Percentiles rank a stretch among this genome's conserved stretches.
Conservation (phyloP, 2,888 invertebrate genomes). For the Sinohyriopsis cumingii region DNA sequence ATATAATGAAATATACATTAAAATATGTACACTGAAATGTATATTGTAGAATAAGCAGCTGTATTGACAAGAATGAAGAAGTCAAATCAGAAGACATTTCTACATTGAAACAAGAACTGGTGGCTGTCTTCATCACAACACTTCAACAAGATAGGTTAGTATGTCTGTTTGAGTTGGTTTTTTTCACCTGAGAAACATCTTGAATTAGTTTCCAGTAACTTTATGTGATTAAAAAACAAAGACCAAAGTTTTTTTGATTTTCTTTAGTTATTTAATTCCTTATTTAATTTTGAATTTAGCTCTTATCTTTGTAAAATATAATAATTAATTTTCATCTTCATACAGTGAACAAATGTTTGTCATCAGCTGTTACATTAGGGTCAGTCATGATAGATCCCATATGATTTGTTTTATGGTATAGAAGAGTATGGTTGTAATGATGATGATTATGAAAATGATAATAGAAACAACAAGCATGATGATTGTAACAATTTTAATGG, state of each 20-base stretch:
- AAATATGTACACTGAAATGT: neutral
- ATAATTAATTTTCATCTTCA: too few species aligned
- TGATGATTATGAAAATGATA: too few species aligned
- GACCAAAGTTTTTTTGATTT: neutral
- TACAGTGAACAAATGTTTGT: too few species aligned
- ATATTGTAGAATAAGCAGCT: conserved; percentile 43
- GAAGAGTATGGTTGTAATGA: too few species aligned
- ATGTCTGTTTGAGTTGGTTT: neutral
- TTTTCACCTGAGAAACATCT: neutral
- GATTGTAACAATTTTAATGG: too few species aligned
- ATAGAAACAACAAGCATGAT: too few species aligned
- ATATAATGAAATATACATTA: neutral
- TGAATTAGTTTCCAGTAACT: neutral
- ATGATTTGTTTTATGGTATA: too few species aligned
- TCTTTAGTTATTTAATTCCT: neutral
- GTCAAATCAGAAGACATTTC: conserved; percentile 52
- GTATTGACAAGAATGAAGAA: conserved; percentile 39
- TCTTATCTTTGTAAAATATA: neutral
- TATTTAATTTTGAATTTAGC: neutral
- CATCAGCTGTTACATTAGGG: too few species aligned
- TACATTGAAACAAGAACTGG: conserved; percentile 56
- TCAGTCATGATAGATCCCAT: too few species aligned
- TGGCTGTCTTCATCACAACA: conserved; percentile 59
- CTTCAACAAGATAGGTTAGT: conserved; percentile 65
- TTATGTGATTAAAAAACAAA: neutral